Base-by-base conservation (phyloP, 2,797 vertebrate genomes). In the Anisognathus igniventris region DNA sequence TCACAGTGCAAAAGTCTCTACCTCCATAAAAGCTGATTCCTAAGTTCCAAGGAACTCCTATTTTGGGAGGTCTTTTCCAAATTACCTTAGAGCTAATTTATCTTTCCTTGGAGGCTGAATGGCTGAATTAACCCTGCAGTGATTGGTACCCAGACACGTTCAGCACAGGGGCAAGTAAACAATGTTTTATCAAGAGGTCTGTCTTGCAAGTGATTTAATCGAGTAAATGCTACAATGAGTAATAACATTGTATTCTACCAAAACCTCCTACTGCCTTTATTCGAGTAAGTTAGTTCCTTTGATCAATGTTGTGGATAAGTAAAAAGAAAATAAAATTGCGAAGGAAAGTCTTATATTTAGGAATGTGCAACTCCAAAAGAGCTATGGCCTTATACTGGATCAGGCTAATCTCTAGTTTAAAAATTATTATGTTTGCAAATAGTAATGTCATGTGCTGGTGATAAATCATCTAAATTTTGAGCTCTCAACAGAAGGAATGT, bases 401-500 rank as follows among this genome's bases (percentile, higher is more conserved):
- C 78, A 85, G 14, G 6, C 20, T 91, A 93, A 90, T 90, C 60
- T 93, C 61, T 67, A 62, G 44, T 92, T 91, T 48, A 76, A 72
- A 91, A 91, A 90, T 85, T 0, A 89, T 70, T 82, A 48, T 66
- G 57, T 76, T 92, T 91, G 78, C 72, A 95, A 95, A 95, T 64
- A 74, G 18, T 73, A 94, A 65, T 0, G 0, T 48, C 44, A 70
- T 70, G 54, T 79, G 33, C 60, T 92, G 64, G 31, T 90, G 60
- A 95, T 45, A 92, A 95, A 90, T 87, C 44, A 67, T 37, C n/a
- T 58, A 54, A 65, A 91, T 79, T 82, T 93, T 90, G 87, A 82
- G 40, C 28, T 93, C 48, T 88, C 76, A 80, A 60, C 51, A 80
- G 61, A 88, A 86, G 19, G 57, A 86, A 80, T 74, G 80, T 75